Evolutionary conservation across 35 echinoderm and acorn worm species (phyloP), one percentile per base, ranked within the genome.

Genomic region (Eucidaris tribuloides): DNA sequence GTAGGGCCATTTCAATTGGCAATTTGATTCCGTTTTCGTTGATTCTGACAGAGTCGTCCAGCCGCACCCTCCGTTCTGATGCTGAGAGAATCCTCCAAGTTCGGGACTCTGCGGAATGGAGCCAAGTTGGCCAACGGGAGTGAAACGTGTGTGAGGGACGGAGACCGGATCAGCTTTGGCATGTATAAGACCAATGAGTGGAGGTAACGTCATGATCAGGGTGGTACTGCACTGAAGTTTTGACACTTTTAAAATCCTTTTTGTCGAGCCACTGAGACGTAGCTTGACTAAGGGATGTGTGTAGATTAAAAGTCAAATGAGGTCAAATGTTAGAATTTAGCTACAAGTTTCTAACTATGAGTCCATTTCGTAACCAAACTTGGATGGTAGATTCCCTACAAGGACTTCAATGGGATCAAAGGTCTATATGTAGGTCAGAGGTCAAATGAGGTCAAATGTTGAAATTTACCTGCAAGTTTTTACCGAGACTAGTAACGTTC

Each of bases 71-170:
- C 93, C 2, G 30, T 42, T 0, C 50, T 96, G 19, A 71, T 79
- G 28, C 20, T 96, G 54, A 91, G 78, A 41, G 93, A 96, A 24
- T 77, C 43, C 34, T 96, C 93, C 52, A 96, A 96, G 46, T 96
- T 62, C 80, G 93, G 93, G 28, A 91, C 93, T 3, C 27, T 91
- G 3, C 65, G 72, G 29, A 96, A 96, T 82, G 83, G 88, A 14
- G 76, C 29, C 14, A 91, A 91, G 77, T 58, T 84, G 17, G 65
- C 30, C 2, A 27, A n/a, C 13, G 88, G 88, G 13, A 55, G 76
- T 38, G 36, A 46, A 9, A 79, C 62, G 0, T 58, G 20, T 22
- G 45, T 96, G 38, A 76, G 88, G 28, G 34, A 82, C 60, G 93
- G 93, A 62, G 93, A 96, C 61, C 22, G 14, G 13, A 55, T 96